These are phyloP conservation scores for Rhinichthys klamathensis DNA, from an alignment of 2,113 vertebrate genomes.

Conservation along the genomic window DNA sequence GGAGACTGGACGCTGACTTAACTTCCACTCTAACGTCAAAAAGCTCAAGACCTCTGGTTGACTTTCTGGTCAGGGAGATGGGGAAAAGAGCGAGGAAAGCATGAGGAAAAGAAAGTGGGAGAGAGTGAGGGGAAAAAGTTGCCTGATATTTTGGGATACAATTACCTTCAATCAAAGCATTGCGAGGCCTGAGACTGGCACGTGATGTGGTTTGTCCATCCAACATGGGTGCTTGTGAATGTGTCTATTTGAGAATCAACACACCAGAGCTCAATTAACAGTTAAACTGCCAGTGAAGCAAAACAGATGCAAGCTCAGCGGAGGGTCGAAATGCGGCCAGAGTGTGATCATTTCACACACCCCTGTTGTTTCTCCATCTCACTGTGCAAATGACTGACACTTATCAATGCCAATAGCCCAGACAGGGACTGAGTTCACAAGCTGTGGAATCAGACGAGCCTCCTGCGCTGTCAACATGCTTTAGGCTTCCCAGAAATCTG, in stretches of 20 bases:
- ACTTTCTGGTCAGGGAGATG: slow-evolving; percentile 36
- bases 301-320: slow-evolving; percentile 49
- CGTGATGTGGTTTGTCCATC: slow-evolving; percentile 4
- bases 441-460: slow-evolving; percentile 19
- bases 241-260: slow-evolving; percentile 49
- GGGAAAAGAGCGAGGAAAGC: slow-evolving; percentile 32
- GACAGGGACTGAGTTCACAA: slow-evolving; percentile 40
- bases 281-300: slow-evolving; percentile 26
- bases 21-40: slow-evolving; percentile 50
- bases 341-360: slow-evolving; percentile 58
- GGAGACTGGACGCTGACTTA: slow-evolving; percentile 44
- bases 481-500: slow-evolving; percentile 47
- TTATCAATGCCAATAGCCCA: slow-evolving; percentile 51
- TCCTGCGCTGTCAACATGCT: slow-evolving; percentile 41
- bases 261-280: slow-evolving; percentile 46
- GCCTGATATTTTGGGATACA: not conserved
- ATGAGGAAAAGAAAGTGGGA: slow-evolving; percentile 48
- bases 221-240: slow-evolving; percentile 13
- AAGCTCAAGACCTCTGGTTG: slow-evolving; percentile 43
- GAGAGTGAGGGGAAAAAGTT: slow-evolving; percentile 5
- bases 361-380: slow-evolving; percentile 31
- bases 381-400: slow-evolving; percentile 47
- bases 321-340: slow-evolving; percentile 28
- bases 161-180: not conserved
- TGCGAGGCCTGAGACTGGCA: not conserved